Evolutionary conservation across 2,888 invertebrate genomes (phyloP).

Genomic region (Agelastica alni): DNA sequence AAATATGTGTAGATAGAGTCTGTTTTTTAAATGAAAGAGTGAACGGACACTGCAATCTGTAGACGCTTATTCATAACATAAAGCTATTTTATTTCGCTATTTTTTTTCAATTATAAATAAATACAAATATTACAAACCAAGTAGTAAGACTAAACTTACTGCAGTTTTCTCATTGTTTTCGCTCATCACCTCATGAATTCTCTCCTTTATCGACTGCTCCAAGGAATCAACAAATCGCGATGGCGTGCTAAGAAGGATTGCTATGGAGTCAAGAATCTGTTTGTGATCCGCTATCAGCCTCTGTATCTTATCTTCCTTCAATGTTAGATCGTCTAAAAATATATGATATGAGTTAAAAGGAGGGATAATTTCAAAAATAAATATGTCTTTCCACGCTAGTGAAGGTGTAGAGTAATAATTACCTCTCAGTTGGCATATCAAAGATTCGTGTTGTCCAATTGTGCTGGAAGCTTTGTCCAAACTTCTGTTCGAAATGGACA

Average conservation of each 20-base stretch:
- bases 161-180: conserved; percentile 78
- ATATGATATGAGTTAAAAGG: too few relatives aligned
- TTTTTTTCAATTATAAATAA: too few relatives aligned
- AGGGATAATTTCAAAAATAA: too few relatives aligned
- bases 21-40: too few relatives aligned
- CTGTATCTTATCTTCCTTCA: conserved; percentile 71
- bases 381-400: too few relatives aligned
- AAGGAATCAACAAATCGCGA: conserved; percentile 76
- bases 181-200: conserved; percentile 74
- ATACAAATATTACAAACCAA: too few relatives aligned
- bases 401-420: conserved; percentile 31
- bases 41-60: too few relatives aligned
- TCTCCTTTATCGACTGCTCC: conserved; percentile 78
- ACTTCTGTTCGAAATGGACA: conserved; percentile 66
- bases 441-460: conserved; percentile 70
- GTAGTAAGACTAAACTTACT: too few relatives aligned
- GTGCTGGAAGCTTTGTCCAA: conserved; percentile 70
- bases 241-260: conserved; percentile 72
- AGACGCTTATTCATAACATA: too few relatives aligned
- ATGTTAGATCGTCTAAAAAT: conserved; percentile 69
- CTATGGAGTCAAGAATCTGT: conserved; percentile 72
- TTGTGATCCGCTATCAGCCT: conserved; percentile 70
- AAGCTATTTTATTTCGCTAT: too few relatives aligned
- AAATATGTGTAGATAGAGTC: too few relatives aligned
- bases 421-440: conserved; percentile 72